Conservation (phyloP, 2,113 vertebrate genomes). For the Casuarius casuarius region DNA sequence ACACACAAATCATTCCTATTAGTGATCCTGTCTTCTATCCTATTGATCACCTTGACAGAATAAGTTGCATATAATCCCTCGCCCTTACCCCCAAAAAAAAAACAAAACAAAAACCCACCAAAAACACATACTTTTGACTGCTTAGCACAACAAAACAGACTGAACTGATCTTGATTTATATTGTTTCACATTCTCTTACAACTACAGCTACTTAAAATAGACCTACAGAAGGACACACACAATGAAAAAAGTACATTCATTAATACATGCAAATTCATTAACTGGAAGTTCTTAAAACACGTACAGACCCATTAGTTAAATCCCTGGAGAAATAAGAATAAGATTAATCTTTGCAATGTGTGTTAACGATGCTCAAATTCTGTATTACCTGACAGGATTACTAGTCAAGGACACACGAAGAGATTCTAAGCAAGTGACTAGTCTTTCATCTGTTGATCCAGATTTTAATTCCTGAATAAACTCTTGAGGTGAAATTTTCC, state of each 20-base stretch:
- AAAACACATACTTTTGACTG: background rate
- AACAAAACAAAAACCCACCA: background rate
- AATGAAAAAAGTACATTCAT: background rate
- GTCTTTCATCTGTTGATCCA: constrained; percentile 88
- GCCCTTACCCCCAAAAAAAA: background rate
- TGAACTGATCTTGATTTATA: background rate
- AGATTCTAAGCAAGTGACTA: constrained; percentile 91
- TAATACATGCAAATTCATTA: background rate
- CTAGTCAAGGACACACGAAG: constrained; percentile 94
- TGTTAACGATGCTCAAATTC: background rate
- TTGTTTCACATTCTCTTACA: background rate
- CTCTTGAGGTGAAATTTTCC: constrained; percentile 92
- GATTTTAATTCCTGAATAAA: constrained; percentile 93
- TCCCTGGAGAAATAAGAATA: constrained; percentile 20
- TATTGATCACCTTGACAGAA: background rate
- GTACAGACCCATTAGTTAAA: background rate
- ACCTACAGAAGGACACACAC: background rate
- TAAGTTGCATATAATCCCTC: background rate
- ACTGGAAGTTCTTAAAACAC: background rate
- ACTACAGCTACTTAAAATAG: background rate
- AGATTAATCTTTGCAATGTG: constrained; percentile 24
- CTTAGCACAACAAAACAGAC: background rate
- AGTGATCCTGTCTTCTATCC: background rate
- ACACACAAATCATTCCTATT: too few species aligned
- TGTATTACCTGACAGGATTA: constrained; percentile 94